Percentiles rank a stretch among this genome's conserved stretches.
Evolutionary conservation across 2,113 vertebrate species (phyloP).

Genomic region (Gopherus evgoodei): DNA sequence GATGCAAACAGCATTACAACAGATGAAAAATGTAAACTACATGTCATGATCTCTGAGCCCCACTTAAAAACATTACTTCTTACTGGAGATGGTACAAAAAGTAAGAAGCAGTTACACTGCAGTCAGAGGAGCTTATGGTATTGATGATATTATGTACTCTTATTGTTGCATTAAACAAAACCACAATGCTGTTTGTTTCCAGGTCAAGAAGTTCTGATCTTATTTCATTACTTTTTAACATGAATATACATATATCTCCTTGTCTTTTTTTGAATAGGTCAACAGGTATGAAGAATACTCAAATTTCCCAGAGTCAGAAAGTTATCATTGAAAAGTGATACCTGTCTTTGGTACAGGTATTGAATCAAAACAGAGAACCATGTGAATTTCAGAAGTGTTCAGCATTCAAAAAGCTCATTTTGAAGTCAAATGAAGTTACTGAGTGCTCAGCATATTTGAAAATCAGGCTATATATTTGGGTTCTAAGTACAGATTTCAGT

Average conservation of each 20-base stretch:
- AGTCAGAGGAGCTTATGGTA: slow-evolving; percentile 39
- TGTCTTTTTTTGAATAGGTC: background rate
- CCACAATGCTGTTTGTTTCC: background rate
- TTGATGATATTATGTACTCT: slow-evolving; percentile 45
- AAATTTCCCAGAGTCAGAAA: background rate
- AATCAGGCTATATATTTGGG: background rate
- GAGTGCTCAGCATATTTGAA: background rate
- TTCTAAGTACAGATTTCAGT: background rate
- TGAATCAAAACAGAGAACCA: background rate
- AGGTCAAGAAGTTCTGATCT: slow-evolving; percentile 23
- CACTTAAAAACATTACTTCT: slow-evolving; percentile 65
- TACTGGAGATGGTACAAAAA: slow-evolving; percentile 29
- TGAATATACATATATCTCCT: background rate
- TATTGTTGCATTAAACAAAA: slow-evolving; percentile 21
- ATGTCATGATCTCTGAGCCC: slow-evolving; percentile 47
- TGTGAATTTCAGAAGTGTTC: background rate
- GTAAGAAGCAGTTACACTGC: slow-evolving; percentile 44
- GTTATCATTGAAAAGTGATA: background rate
- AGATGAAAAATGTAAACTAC: slow-evolving; percentile 53
- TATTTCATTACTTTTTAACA: slow-evolving; percentile 25
- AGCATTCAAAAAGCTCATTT: background rate
- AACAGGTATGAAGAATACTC: slow-evolving; percentile 16
- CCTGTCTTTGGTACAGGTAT: background rate
- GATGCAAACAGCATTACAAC: slow-evolving; percentile 49
- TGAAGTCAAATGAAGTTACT: background rate